Percentiles rank a stretch among this genome's conserved stretches.
Conservation (phyloP, 2,797 vertebrate species). For the Apogon hyalosoma region DNA sequence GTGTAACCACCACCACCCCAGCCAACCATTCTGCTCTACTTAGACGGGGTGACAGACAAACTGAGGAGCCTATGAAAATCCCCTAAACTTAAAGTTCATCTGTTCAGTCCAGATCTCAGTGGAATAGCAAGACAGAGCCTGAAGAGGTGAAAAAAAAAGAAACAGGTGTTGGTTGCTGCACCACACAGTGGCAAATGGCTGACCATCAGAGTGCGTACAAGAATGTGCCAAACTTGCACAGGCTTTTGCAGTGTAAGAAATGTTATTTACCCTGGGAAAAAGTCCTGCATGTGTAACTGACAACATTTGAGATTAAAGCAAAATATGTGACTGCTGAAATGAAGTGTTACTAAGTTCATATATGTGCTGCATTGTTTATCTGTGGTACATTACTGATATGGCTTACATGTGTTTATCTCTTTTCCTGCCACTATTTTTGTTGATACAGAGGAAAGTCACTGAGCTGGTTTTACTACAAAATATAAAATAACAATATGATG, state of each 20-base stretch:
- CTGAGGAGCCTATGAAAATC: conserved; percentile 47
- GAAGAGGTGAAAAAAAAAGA: conserved; percentile 30
- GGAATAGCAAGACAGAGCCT: conserved; percentile 17
- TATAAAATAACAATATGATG: no score
- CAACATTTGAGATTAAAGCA: no score
- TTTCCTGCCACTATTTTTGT: no score
- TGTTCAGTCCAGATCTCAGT: conserved; percentile 29
- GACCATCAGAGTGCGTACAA: conserved; percentile 11
- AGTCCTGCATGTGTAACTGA: no score
- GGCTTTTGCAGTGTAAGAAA: background rate
- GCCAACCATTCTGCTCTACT: conserved; percentile 45
- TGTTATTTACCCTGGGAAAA: background rate
- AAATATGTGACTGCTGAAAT: no score
- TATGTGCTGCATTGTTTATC: no score
- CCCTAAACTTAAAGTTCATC: conserved; percentile 29
- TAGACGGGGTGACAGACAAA: conserved; percentile 43
- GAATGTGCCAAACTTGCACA: conserved; percentile 28
- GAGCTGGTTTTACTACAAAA: no score
- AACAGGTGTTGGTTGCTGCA: conserved; percentile 47
- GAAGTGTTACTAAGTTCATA: no score
- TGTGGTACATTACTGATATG: no score
- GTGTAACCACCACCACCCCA: conserved; percentile 43
- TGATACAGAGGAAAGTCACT: no score
- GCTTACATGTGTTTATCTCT: no score
- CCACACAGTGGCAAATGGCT: background rate